phyloP scores from a whole-genome alignment of 1,140 invertebrate genomes.

The Pogonus chalceus region DNA sequence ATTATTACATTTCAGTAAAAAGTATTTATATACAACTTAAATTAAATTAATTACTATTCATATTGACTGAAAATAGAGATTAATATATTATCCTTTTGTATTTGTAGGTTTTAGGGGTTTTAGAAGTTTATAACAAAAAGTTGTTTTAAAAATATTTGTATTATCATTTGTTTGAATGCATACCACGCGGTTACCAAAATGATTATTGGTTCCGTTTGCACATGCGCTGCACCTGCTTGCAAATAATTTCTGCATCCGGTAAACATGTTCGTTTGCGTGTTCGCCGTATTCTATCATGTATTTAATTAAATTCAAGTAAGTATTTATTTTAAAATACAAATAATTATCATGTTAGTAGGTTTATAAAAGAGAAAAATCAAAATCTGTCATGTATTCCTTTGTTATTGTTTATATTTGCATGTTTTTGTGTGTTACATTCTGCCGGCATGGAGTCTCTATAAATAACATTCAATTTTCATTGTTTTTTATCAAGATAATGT shows the following conservation, averaged over 20 bases:
- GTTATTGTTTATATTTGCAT: conserved; percentile 1
- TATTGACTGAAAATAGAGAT: no score
- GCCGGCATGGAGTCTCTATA: background rate
- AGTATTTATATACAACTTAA: no score
- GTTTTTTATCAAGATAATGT: no score
- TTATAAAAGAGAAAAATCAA: background rate
- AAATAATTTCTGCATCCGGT: conserved; percentile 6
- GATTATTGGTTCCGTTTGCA: background rate
- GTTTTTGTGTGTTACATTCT: conserved; percentile 2
- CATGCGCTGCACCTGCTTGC: background rate
- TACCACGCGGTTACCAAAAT: background rate
- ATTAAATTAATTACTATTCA: no score
- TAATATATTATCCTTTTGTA: no score
- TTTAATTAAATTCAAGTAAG: conserved; percentile 4
- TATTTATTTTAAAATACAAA: no score
- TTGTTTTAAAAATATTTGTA: no score
- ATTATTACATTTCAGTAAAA: no score
- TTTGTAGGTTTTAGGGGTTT: no score
- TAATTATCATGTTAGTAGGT: no score
- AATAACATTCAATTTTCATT: no score
- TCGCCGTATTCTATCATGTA: background rate
- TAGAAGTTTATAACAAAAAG: no score
- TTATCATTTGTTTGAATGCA: background rate
- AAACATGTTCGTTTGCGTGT: background rate
- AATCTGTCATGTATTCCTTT: background rate